Evolutionary conservation across 2,113 vertebrate genomes (phyloP).

Genomic region (Psittacula cyanocephala): DNA sequence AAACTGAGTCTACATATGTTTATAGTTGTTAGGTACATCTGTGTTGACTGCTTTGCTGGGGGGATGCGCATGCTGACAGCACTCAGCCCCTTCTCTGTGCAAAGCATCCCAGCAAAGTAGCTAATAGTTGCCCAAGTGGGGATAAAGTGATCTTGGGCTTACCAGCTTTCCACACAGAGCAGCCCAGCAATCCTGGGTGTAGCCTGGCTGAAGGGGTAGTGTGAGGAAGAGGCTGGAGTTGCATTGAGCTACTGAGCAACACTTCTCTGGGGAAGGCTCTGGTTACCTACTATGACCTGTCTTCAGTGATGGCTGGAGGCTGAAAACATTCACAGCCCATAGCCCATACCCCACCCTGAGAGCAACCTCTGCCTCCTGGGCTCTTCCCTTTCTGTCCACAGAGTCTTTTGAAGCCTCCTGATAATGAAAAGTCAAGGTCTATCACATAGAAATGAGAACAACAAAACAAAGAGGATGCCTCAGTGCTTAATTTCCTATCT

Average conservation of each 20-base stretch:
- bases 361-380: background rate
- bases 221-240: background rate
- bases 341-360: background rate
- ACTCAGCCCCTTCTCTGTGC: background rate
- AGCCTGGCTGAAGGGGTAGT: background rate
- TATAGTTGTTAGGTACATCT: rapidly evolving
- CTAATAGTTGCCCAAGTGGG: background rate
- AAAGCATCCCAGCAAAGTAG: background rate
- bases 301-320: background rate
- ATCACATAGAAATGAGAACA: background rate
- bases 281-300: background rate
- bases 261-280: background rate
- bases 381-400: background rate
- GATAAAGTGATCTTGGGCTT: background rate
- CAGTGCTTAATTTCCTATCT: background rate
- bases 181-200: background rate
- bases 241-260: background rate
- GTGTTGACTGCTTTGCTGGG: background rate
- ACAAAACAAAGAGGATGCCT: constrained; percentile 19
- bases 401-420: background rate
- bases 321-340: rapidly evolving
- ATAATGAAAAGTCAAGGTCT: background rate
- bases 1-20: background rate
- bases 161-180: background rate
- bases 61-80: rapidly evolving